Conservation (phyloP, 1,140 invertebrate genomes). For the Rhyzopertha dominica region DNA sequence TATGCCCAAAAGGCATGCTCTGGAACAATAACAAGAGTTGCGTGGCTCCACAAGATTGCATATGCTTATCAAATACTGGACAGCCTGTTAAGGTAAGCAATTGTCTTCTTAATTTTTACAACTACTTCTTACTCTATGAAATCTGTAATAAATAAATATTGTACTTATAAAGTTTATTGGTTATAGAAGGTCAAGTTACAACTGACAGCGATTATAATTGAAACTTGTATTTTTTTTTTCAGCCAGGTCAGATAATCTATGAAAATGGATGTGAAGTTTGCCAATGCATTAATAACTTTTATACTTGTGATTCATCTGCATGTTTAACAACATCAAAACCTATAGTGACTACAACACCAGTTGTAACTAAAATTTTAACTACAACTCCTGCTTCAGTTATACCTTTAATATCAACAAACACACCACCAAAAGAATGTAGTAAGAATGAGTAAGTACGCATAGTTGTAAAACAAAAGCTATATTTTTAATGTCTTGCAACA, state of each 20-base stretch:
- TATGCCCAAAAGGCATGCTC: conserved; percentile 44
- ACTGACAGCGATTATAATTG: too few relatives aligned
- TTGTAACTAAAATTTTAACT: too few relatives aligned
- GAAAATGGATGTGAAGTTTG: conserved; percentile 61
- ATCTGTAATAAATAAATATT: too few relatives aligned
- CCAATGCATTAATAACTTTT: conserved; percentile 71
- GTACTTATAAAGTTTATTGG: too few relatives aligned
- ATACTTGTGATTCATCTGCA: conserved; percentile 56
- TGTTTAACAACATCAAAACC: conserved; percentile 38
- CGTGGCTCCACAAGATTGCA: conserved; percentile 63
- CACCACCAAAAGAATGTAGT: conserved; percentile 42
- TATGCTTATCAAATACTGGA: conserved; percentile 59
- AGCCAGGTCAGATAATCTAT: conserved; percentile 56
- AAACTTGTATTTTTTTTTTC: conserved; percentile 26
- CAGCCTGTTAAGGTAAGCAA: conserved; percentile 55
- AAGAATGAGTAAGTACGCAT: conserved; percentile 42
- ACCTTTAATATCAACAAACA: too few relatives aligned
- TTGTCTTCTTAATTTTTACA: too few relatives aligned
- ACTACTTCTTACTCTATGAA: too few relatives aligned
- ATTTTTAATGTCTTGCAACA: conserved; percentile 26
- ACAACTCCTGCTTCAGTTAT: too few relatives aligned
- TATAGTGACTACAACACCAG: neutral
- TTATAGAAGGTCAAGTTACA: too few relatives aligned
- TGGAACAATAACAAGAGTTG: conserved; percentile 68
- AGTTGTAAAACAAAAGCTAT: conserved; percentile 7